Conservation (phyloP, 2,888 invertebrate species). For the Bombyx huttoni region DNA sequence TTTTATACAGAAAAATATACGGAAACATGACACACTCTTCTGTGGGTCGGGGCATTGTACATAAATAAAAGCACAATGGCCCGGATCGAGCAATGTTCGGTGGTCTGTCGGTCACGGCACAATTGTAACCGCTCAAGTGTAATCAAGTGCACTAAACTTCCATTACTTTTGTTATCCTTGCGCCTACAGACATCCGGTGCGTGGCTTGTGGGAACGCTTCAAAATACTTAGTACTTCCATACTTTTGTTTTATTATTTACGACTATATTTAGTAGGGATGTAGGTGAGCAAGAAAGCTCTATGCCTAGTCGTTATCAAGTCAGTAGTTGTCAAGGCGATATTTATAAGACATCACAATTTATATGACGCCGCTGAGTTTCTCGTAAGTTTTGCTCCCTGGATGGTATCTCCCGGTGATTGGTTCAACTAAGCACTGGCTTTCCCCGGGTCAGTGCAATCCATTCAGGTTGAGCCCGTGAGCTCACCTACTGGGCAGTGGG, state of each 20-base stretch:
- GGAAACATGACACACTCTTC: background rate
- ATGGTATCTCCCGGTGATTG: too few species aligned
- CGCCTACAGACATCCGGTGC: constrained; percentile 51
- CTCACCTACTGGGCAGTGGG: too few species aligned
- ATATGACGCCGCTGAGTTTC: too few species aligned
- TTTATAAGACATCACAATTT: too few species aligned
- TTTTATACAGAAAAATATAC: too few species aligned
- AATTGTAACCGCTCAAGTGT: constrained; percentile 57
- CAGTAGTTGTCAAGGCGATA: too few species aligned
- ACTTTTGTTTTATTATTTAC: background rate
- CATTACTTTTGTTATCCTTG: constrained; percentile 48
- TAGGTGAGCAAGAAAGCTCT: too few species aligned
- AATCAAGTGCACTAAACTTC: constrained; percentile 61
- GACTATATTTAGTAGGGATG: background rate
- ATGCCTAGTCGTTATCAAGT: too few species aligned
- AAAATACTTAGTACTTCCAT: background rate
- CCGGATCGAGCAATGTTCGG: constrained; percentile 22
- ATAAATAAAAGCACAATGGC: constrained; percentile 12
- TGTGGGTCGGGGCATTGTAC: background rate
- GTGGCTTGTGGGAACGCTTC: constrained; percentile 23
- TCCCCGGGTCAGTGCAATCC: too few species aligned
- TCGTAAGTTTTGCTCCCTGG: too few species aligned
- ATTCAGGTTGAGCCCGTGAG: too few species aligned
- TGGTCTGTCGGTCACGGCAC: constrained; percentile 36
- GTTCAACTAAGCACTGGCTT: too few species aligned